Base-by-base conservation (phyloP, 1,140 invertebrate species). In the Tribolium castaneum region DNA sequence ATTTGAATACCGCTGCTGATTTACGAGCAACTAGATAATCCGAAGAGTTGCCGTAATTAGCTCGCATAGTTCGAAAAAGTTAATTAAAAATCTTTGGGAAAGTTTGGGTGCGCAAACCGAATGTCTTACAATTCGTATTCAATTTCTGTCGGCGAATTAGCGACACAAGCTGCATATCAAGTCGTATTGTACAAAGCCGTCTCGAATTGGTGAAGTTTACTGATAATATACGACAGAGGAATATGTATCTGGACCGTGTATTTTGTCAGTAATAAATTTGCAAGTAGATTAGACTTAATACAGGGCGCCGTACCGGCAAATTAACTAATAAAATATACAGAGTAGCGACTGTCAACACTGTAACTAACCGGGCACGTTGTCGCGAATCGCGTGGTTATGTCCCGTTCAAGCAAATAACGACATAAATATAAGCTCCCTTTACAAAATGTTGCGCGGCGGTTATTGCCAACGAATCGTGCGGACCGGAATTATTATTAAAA, bases 261-360 rank as follows among this genome's bases (percentile, higher is more conserved):
- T 75, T 75, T 75, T 75, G 73, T 52, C 70, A 70, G 75, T 75
- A 80, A 80, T 80, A 80, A 80, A 80, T 80, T 80, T 80, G 80
- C 80, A 78, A 80, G 80, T 80, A 78, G 77, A 80, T 80, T 80
- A 80, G 73, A 78, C 56, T 78, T 80, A 78, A 80, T 80, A 78
- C 77, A 73, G 77, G 70, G 50, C 66, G 76, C 80, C 77, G 70
- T 78, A 76, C 80, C 70, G 80, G 77, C 77, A 80, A 80, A 80
- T 80, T 80, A 80, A 80, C 80, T 80, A 80, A 80, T 80, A 80
- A 80, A 80, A 78, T 80, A 78, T 80, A 78, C 77, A 78, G 76
- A 80, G 73, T 66, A 50, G 75, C 56, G 66, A 62, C 77, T 78
- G 80, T 79, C 80, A 78, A 78, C 80, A 72, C 22, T 66, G 59